These are phyloP conservation scores for Chaenogobius annularis DNA, from an alignment of 2,113 vertebrate genomes.

Conservation along the genomic window DNA sequence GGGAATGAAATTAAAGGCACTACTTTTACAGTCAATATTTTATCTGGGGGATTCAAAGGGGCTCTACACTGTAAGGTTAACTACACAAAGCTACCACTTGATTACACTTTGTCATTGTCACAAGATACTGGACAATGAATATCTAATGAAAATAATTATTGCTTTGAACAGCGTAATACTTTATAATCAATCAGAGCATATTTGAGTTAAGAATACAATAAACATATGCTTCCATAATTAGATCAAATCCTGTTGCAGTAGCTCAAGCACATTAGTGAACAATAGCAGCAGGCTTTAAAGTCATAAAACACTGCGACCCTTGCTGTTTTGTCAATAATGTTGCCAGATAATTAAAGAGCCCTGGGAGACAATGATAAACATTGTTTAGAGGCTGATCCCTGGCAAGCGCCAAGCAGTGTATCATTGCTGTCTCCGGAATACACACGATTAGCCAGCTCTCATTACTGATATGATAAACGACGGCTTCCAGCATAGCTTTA, in stretches of 20 bases:
- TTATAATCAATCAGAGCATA: conserved; percentile 3
- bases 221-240: conserved; percentile 8
- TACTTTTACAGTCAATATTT: conserved; percentile 14
- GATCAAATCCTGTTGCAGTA: neutral
- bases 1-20: conserved; percentile 9
- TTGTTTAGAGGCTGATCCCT: conserved; percentile 75
- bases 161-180: neutral
- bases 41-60: conserved; percentile 4
- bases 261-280: conserved; percentile 19
- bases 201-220: neutral
- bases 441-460: conserved; percentile 74
- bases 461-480: conserved; percentile 77
- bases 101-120: conserved; percentile 10
- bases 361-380: conserved; percentile 76
- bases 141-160: conserved; percentile 14
- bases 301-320: conserved; percentile 55
- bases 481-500: conserved; percentile 54
- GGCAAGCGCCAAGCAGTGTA: conserved; percentile 72
- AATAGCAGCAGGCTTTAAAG: conserved; percentile 36
- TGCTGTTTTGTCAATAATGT: conserved; percentile 67
- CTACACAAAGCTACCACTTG: conserved; percentile 4
- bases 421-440: conserved; percentile 74
- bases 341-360: conserved; percentile 77
- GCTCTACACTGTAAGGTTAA: neutral
- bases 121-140: neutral